Evolutionary conservation across 1,140 invertebrate species (phyloP).

Genomic region (Mycetomoellerius zeteki): DNA sequence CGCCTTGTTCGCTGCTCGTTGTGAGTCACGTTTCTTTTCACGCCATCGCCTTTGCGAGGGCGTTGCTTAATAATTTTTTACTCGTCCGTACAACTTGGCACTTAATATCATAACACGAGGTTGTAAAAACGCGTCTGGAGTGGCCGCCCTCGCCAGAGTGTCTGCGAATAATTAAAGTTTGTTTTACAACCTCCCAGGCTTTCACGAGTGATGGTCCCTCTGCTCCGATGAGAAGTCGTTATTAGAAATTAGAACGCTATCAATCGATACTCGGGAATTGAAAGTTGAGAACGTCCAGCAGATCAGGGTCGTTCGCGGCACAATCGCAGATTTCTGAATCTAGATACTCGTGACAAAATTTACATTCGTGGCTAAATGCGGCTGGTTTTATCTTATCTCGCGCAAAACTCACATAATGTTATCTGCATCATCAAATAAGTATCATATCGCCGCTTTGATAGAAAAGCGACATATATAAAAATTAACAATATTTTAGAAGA

Average conservation of each 20-base stretch:
- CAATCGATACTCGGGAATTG: conserved; percentile 10
- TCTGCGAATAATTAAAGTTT: conserved; percentile 76
- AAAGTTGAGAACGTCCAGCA: neutral
- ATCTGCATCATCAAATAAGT: neutral
- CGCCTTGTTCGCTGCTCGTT: neutral
- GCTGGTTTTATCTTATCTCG: conserved; percentile 11
- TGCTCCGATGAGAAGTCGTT: conserved; percentile 24
- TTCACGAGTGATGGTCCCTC: neutral
- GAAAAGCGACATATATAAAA: too few species aligned
- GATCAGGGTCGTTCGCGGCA: neutral
- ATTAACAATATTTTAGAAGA: too few species aligned
- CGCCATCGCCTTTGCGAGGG: neutral
- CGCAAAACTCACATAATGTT: neutral
- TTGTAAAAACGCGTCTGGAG: conserved; percentile 71
- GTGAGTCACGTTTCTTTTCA: neutral
- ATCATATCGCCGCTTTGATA: neutral
- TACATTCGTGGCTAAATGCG: neutral
- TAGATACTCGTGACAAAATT: neutral
- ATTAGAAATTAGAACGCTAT: conserved; percentile 47
- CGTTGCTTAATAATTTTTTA: conserved; percentile 68
- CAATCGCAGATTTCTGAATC: neutral
- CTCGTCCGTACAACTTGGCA: conserved; percentile 34
- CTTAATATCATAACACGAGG: conserved; percentile 61
- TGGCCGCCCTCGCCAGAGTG: conserved; percentile 46
- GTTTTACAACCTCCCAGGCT: conserved; percentile 66